Evolutionary conservation across 2,888 invertebrate genomes (phyloP), one percentile per base, ranked within the genome.

Genomic region (Brachypalpus laphriformis): DNA sequence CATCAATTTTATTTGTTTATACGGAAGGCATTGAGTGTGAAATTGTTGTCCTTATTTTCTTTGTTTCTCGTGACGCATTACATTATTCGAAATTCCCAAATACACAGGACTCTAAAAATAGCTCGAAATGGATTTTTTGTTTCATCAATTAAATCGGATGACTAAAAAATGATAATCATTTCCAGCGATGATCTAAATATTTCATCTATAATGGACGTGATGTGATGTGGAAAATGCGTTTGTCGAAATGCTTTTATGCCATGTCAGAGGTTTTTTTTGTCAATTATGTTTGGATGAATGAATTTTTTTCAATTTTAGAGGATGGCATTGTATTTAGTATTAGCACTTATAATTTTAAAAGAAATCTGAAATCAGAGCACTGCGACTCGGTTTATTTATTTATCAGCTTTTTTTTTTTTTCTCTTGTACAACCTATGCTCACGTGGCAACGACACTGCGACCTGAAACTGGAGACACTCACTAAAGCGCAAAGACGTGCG

Each of bases 1-100:
- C 28, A 56, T 56, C 5, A 37, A 31, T 68, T 68, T 18, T 16
- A 14, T 71, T 25, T 49, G 57, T 71, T 71, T 71, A 34, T 37
- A 25, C 34, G 22, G 70, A 59, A 47, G n/a, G 40, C 57, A 37
- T 25, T 16, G 57, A 49, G 22, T 49, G 34, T 49, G 49, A 37
- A 49, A 49, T 16, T 34, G 20, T 8, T 56, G 28, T 70, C 42
- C 56, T 45, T 70, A 8, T 45, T 31, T 20, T 70, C 56, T 49
- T 59, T 45, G 59, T 59, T 37, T n/a, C 1, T 16, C 40, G 51
- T 28, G 45, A 56, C 40, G 31, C 45, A 14, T 2, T 31, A n/a
- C 9, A 47, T 49, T 49, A 22, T 40, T 59, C 34, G 20, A 57
- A 71, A 59, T 71, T 34, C 57, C 37, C n/a, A 14, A 18, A 47